These are phyloP conservation scores for Pseudochirops corinnae DNA, from an alignment of 2,797 vertebrate genomes.

Conservation along the genomic window DNA sequence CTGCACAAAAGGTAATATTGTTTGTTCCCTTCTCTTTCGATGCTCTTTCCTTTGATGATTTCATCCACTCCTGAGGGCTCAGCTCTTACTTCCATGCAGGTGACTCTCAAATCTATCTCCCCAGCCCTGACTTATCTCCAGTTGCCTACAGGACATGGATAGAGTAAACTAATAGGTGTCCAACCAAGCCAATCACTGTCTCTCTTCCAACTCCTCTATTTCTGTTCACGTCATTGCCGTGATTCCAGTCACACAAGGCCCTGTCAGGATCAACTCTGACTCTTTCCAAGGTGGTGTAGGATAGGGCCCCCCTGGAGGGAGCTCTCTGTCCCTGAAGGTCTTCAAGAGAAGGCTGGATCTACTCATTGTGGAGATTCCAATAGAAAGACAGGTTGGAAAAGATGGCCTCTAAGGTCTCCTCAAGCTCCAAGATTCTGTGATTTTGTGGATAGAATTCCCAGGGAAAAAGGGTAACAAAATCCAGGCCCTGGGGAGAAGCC, in stretches of 20 bases:
- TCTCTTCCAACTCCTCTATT: background rate
- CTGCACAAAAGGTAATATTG: background rate
- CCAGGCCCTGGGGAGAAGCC: constrained; percentile 64
- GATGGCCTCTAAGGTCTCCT: background rate
- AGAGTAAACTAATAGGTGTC: background rate
- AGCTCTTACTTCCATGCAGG: background rate
- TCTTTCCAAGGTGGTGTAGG: background rate
- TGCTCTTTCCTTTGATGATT: background rate
- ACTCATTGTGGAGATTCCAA: background rate
- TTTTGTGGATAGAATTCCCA: background rate
- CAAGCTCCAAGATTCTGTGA: background rate
- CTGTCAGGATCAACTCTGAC: background rate
- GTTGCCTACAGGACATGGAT: background rate
- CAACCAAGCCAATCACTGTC: background rate
- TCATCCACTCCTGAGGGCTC: background rate
- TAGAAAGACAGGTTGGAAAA: background rate
- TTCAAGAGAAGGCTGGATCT: background rate
- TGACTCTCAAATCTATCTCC: background rate
- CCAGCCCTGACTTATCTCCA: background rate
- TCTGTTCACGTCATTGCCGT: background rate
- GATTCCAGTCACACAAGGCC: background rate
- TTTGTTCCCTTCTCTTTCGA: background rate
- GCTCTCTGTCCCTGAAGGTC: background rate
- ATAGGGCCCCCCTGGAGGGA: background rate
- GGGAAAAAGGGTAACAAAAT: background rate